Evolutionary conservation across 2,888 invertebrate genomes (phyloP), one percentile per base, ranked within the genome.

Genomic region (Smittia sp.): DNA sequence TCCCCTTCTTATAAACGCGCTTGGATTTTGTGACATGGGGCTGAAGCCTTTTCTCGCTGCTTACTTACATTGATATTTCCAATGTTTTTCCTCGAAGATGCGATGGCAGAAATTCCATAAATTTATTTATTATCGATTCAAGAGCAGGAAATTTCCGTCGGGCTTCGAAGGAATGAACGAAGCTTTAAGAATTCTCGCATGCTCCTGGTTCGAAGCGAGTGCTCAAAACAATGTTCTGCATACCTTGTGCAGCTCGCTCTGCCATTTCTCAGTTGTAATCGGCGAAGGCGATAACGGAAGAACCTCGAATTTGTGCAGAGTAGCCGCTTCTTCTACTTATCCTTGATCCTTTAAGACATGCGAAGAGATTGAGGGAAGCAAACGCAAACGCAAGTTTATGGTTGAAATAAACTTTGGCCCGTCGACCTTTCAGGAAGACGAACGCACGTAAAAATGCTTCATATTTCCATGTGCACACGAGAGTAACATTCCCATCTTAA

Each of bases 51-150:
- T 70, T 24, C 65, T 27, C 4, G 7, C 32, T 32, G 22, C 58
- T 27, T 32, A 2, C 32, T 24, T 22, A 65, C 65, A 65, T 18
- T 32, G 65, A 65, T 3, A 22, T 27, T 65, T 65, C 27, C 32
- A n/a, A 20, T 58, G 58, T 22, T 41, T 68, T 24, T 24, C 11
- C 38, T 46, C 41, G 9, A 3, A 4, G 13, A 18, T 18, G 20
- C 27, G 20, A 20, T 22, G 22, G 18, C 9, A 41, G 46, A 68
- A 68, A 41, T 68, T 18, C 68, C 46, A 68, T 68, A 68, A 68
- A 68, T 68, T 68, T 68, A 68, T 68, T 68, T 68, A 68, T 68
- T 68, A 68, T 68, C 68, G 68, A 68, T 68, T 68, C 41, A 68
- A 46, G 15, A 7, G 66, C 18, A 20, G 39, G 39, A 67, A 63